Base-by-base conservation (phyloP, 2,113 vertebrate genomes). In the Nematolebias whitei region DNA sequence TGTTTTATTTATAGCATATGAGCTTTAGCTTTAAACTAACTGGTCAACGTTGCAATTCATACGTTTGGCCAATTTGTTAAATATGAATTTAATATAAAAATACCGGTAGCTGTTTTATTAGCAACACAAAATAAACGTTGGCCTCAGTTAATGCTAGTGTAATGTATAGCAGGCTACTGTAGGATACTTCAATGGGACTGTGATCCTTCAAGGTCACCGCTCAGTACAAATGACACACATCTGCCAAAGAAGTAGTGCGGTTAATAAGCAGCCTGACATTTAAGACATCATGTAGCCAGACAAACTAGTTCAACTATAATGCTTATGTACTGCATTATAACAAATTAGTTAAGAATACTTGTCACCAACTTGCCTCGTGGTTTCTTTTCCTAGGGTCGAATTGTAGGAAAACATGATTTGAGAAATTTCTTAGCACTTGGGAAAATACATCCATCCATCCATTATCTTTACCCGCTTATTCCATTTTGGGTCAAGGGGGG, bases 181-280 rank as follows among this genome's bases (percentile, higher is more conserved):
- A 11, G 9, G 20, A 41, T 54, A 16, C 12, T 22, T 2, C 38
- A 7, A 24, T 24, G 35, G 10, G 23, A 16, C 38, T 51, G 44
- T 18, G 26, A 6, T n/a, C 9, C 35, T 18, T 85, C 84, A 87
- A 89, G 82, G 88, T 89, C 87, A 85, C 19, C 20, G 15, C 48
- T 44, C 12, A 5, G n/a, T 1, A 14, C 8, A 49, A n/a, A 49
- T 20, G 12, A 47, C 43, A 60, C 2, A 58, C 8, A 19, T 18
- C 9, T 15, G 22, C 19, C 3, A 12, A 47, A 12, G 12, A 20
- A 10, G 6, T 12, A 4, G 43, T 15, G 35, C 26, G n/a, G n/a
- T n/a, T n/a, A 10, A 44, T n/a, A 44, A 3, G 9, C n/a, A 12
- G 10, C 39, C 20, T 51, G 7, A 32, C 32, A 35, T 10, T 35